Base-by-base conservation (phyloP, 2,113 vertebrate genomes). In the Oxygymnocypris stewartii region DNA sequence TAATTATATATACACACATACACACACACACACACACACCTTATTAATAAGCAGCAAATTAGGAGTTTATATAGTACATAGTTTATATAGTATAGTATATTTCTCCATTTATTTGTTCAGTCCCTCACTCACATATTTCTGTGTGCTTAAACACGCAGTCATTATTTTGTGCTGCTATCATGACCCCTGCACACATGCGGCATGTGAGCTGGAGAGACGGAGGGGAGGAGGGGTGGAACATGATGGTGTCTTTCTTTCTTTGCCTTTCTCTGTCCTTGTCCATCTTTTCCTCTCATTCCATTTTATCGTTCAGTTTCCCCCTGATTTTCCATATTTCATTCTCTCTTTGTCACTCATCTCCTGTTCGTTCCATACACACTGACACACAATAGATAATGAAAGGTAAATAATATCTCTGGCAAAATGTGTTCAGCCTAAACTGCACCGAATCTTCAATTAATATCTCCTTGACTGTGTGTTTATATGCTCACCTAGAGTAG, bases 341-440 rank as follows among this genome's bases (percentile, higher is more conserved):
- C 59, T 59, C 5, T 23, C 77, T 61, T 80, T 20, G 12, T 6
- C 25, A 85, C 79, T 75, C 44, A 10, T 74, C 47, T 23, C 42
- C 54, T 2, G 35, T 69, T 87, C 75, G 42, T 25, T 35, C 23
- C 35, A 18, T 23, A 8, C 20, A 51, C 90, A 25, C 61, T 54
- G 40, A 92, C 91, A 92, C 90, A 92, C 88, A 84, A 90, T 89
- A 87, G 93, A 92, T 93, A 93, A 93, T 93, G 91, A 92, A 94
- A 93, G 93, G 92, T 93, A 94, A 95, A 94, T 87, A 92, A 91
- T 91, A 93, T 91, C 91, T 93, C 94, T 93, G 93, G 94, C 93
- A 91, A 94, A 91, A 92, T 90, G 90, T 93, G 93, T 94, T 94
- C 92, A 90, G 89, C 91, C 92, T 90, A 89, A 92, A 90, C 89